Percentiles rank a stretch among this genome's conserved stretches.
These are phyloP conservation scores for Notocelia uddmanniana DNA, from an alignment of 2,888 invertebrate genomes.

Conservation along the genomic window DNA sequence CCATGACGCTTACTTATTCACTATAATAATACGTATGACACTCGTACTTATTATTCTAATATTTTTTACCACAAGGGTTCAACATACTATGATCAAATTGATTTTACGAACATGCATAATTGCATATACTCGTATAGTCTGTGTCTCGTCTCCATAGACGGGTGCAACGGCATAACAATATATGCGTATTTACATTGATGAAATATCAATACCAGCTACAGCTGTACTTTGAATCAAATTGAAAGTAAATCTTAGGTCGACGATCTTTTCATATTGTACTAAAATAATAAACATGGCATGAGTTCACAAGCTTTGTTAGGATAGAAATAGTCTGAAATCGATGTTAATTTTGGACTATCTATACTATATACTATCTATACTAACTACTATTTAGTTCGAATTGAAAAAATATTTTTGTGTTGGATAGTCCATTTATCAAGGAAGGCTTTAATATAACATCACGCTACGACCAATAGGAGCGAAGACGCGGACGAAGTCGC, in stretches of 20 bases:
- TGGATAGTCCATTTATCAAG: too few species aligned
- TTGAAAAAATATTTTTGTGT: too few species aligned
- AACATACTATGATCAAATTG: background rate
- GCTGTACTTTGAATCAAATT: constrained; percentile 29
- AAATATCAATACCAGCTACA: constrained; percentile 38
- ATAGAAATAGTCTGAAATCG: too few species aligned
- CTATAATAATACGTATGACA: background rate
- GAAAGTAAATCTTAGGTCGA: constrained; percentile 29
- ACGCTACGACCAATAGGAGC: too few species aligned
- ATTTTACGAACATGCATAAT: constrained; percentile 1
- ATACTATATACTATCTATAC: too few species aligned
- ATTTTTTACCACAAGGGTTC: background rate
- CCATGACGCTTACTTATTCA: background rate
- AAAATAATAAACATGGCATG: background rate
- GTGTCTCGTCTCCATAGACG: background rate
- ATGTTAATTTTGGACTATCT: too few species aligned
- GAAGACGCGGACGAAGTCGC: too few species aligned
- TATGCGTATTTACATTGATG: constrained; percentile 32
- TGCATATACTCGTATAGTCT: background rate
- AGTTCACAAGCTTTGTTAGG: background rate
- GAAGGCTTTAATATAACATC: too few species aligned
- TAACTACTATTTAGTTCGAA: too few species aligned
- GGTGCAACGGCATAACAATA: constrained; percentile 20
- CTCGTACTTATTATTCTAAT: background rate
- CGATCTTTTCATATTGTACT: constrained; percentile 12